Evolutionary conservation across 1,140 invertebrate species (phyloP), one percentile per base, ranked within the genome.

Genomic region (Drosophila ogumai): DNA sequence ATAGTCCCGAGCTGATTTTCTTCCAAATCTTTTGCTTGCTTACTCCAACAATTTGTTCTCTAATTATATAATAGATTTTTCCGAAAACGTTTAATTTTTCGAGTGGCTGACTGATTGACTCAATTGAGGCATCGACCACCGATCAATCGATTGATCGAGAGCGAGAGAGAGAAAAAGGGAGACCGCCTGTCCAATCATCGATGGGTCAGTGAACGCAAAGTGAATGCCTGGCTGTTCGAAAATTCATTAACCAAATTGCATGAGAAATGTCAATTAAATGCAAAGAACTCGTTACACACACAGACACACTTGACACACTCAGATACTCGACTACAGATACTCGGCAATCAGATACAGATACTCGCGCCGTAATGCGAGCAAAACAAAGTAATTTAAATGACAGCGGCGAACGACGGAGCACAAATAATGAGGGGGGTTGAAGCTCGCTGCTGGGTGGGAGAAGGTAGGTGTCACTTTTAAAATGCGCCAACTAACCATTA

Each of bases 211-310:
- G 84, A 88, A 88, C 84, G 84, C 60, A 8, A 17, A 6, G 49
- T 52, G 31, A 54, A 22, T 36, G 52, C 34, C 52, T 38, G 9
- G 52, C 38, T 41, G 47, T 55, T 69, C 31, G 74, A 60, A 72
- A 80, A 60, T 84, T 84, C 79, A 82, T 87, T 72, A 88, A 80
- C 57, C 71, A 74, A 69, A 82, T 82, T 77, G 84, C 73, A 88
- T 60, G 61, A 73, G 75, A 84, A 75, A 80, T 72, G 80, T 22
- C 85, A 88, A 80, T 90, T 90, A 75, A 69, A 74, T 77, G 72
- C 67, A 52, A 43, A 52, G 58, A 81, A 86, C 64, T 60, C 65
- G 59, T 34, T 22, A 73, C 52, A 87, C 74, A 79, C 82, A 64
- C 13, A 46, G 22, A 55, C 22, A 13, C n/a, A 49, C 46, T 28